A percentile compares a stretch with the other conserved stretches of the same genome.
Evolutionary conservation across 1,140 invertebrate genomes (phyloP).

Genomic region (Bombus superbus): DNA sequence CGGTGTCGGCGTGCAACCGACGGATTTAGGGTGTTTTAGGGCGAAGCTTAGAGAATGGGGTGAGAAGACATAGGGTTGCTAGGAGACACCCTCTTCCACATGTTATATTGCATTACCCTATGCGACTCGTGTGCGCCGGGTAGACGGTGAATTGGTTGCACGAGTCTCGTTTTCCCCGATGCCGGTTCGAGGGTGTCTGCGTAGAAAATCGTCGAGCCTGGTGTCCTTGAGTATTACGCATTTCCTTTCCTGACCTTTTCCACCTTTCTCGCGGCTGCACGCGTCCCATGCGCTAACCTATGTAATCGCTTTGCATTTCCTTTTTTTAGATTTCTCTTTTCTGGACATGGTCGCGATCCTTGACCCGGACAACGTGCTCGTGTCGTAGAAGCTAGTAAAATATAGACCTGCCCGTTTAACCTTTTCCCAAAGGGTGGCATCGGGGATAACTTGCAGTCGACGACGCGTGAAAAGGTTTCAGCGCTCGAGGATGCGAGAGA

Average conservation of each 20-base stretch:
- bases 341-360: neutral
- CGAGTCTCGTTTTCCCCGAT: constrained; percentile 68
- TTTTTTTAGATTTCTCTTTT: neutral
- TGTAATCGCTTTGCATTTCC: neutral
- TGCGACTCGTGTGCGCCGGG: constrained; percentile 63
- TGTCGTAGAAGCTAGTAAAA: neutral
- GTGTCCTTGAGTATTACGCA: constrained; percentile 18
- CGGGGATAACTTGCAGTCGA: neutral
- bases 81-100: constrained; percentile 79
- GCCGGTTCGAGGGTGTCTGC: constrained; percentile 67
- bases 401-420: neutral
- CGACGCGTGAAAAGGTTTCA: neutral
- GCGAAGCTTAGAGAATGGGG: constrained; percentile 63
- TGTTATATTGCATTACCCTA: constrained; percentile 80
- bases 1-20: constrained; percentile 39
- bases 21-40: constrained; percentile 75
- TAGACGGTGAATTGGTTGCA: constrained; percentile 71
- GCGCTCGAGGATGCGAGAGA: neutral
- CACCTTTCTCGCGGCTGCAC: constrained; percentile 5
- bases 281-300: neutral
- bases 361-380: neutral
- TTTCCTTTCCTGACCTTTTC: constrained; percentile 54
- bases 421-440: neutral
- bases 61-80: constrained; percentile 78
- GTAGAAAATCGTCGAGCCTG: constrained; percentile 63